These are phyloP conservation scores for Drosophila neonasuta DNA, from an alignment of 2,888 invertebrate genomes.

Conservation along the genomic window DNA sequence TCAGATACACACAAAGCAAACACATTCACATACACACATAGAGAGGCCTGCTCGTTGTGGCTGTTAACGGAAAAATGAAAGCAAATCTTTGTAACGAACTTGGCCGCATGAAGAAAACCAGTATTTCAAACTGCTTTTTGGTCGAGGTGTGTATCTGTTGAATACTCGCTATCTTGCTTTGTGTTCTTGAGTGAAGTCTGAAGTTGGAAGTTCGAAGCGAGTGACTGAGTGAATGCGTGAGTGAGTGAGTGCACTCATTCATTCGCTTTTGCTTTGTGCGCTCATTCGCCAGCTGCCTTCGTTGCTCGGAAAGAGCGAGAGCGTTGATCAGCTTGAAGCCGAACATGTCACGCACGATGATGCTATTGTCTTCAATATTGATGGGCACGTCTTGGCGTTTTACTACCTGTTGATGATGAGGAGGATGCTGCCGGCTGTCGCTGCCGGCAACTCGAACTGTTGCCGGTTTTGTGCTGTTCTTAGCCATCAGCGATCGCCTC, in stretches of 20 bases:
- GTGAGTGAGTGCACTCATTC: conserved; percentile 19
- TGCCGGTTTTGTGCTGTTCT: background rate
- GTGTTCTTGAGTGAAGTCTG: conserved; percentile 47
- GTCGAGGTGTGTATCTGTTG: conserved; percentile 70
- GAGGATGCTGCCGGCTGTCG: conserved; percentile 47
- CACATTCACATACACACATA: conserved; percentile 19
- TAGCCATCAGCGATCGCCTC: background rate
- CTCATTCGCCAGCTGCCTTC: conserved; percentile 52
- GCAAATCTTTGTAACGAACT: conserved; percentile 74
- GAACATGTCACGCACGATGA: conserved; percentile 74
- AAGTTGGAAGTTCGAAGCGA: conserved; percentile 5
- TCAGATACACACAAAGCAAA: conserved; percentile 31
- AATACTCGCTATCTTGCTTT: conserved; percentile 13
- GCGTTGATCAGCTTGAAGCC: conserved; percentile 37
- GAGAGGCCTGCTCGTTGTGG: conserved; percentile 21
- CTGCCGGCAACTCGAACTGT: conserved; percentile 13
- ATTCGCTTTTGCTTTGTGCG: background rate
- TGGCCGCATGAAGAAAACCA: conserved; percentile 62
- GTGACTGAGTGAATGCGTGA: background rate
- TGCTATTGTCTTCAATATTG: conserved; percentile 63
- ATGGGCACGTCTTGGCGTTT: conserved; percentile 79
- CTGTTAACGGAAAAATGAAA: conserved; percentile 75
- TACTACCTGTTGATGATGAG: conserved; percentile 79
- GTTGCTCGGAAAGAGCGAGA: background rate
- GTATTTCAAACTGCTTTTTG: conserved; percentile 61